Evolutionary conservation across 1,140 invertebrate species (phyloP).

Genomic region (Spodoptera litura): DNA sequence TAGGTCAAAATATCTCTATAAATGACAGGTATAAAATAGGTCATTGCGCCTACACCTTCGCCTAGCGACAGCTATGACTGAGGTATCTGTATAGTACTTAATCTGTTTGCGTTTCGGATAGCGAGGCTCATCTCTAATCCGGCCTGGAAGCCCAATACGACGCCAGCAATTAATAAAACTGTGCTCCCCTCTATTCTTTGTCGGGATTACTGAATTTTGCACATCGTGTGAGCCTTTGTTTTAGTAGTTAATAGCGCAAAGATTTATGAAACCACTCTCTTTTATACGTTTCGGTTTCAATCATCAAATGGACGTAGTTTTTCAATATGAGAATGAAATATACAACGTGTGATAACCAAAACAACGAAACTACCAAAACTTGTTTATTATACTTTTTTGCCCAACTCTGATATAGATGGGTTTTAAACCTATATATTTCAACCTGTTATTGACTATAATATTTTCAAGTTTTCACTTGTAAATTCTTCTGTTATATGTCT

Average conservation of each 20-base stretch:
- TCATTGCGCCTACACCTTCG: not conserved
- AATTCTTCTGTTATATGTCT: no score
- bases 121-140: conserved; percentile 37
- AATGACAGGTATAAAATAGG: not conserved
- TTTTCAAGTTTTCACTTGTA: no score
- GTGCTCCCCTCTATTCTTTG: conserved; percentile 5
- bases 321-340: no score
- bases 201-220: conserved; percentile 1
- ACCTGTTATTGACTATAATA: no score
- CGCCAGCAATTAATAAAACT: conserved; percentile 38
- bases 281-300: no score
- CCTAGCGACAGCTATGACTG: not conserved
- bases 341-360: no score
- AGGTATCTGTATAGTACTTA: conserved; percentile 11
- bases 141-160: conserved; percentile 18
- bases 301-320: no score
- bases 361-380: no score
- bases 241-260: not conserved
- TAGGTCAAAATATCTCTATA: no score
- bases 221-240: conserved; percentile 1
- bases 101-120: conserved; percentile 33
- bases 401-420: no score
- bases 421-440: no score
- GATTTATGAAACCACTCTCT: not conserved
- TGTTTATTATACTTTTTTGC: no score